Evolutionary conservation across 2,797 vertebrate genomes (phyloP).

Genomic region (Pseudotriccus pelzelni): DNA sequence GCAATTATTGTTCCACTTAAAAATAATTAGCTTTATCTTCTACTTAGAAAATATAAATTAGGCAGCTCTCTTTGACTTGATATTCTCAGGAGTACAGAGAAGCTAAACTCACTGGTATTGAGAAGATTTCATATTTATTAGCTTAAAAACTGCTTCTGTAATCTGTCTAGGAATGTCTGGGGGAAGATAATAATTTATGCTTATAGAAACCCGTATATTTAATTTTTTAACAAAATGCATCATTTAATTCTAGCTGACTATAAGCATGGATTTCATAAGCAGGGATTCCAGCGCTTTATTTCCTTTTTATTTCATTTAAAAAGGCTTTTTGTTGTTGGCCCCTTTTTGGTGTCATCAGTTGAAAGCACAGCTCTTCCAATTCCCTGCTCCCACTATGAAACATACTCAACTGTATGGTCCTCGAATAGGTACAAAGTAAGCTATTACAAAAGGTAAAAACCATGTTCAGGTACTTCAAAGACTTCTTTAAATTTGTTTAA

Average conservation of each 20-base stretch:
- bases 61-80: background rate
- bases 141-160: background rate
- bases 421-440: background rate
- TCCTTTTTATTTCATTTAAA: background rate
- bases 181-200: background rate
- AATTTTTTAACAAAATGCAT: background rate
- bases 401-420: background rate
- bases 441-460: background rate
- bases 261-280: background rate
- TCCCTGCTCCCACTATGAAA: background rate
- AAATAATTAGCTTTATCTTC: slow-evolving; percentile 34
- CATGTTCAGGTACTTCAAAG: slow-evolving; percentile 16
- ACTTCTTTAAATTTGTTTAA: slow-evolving; percentile 19
- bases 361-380: background rate
- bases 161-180: background rate
- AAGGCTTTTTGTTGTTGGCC: background rate
- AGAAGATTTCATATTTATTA: slow-evolving; percentile 19
- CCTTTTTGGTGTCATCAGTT: background rate
- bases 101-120: background rate
- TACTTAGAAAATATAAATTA: slow-evolving; percentile 44
- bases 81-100: slow-evolving; percentile 19
- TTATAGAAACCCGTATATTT: background rate
- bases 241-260: background rate
- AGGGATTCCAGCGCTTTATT: background rate
- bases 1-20: slow-evolving; percentile 13